Evolutionary conservation across 2,888 invertebrate genomes (phyloP).

Genomic region (Lamellibrachia satsuma): DNA sequence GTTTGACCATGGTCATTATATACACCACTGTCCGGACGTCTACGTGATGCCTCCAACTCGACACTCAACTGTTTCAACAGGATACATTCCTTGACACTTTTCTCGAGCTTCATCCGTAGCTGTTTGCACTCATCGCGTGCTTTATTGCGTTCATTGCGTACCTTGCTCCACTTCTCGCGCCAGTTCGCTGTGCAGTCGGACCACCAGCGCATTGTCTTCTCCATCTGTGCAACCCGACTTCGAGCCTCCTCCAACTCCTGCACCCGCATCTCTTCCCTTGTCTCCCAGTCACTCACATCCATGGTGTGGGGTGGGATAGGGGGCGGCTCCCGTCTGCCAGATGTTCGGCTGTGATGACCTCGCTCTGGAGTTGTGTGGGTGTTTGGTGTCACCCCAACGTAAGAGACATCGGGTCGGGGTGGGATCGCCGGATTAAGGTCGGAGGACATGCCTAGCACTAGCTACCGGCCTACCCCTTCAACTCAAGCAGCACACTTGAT

Average conservation of each 20-base stretch:
- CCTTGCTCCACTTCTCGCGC: constrained; percentile 96
- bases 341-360: neutral
- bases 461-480: too few relatives aligned
- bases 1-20: neutral
- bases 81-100: constrained; percentile 68
- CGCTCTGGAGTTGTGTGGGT: constrained; percentile 23
- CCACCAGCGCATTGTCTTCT: constrained; percentile 99
- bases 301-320: constrained; percentile 39
- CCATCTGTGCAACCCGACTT: constrained; percentile 96
- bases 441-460: neutral
- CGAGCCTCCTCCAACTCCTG: constrained; percentile 90
- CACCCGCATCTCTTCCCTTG: constrained; percentile 40
- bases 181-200: constrained; percentile 97
- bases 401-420: constrained; percentile 33
- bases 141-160: constrained; percentile 83
- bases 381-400: constrained; percentile 35
- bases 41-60: constrained; percentile 70
- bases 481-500: neutral
- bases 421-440: constrained; percentile 33
- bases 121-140: constrained; percentile 89
- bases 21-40: neutral
- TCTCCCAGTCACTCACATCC: constrained; percentile 35
- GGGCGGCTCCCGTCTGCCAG: constrained; percentile 39
- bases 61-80: constrained; percentile 78
- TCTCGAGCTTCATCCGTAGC: constrained; percentile 81